These are phyloP conservation scores for Alloplasta piceator DNA, from an alignment of 2,888 invertebrate genomes.

Conservation along the genomic window DNA sequence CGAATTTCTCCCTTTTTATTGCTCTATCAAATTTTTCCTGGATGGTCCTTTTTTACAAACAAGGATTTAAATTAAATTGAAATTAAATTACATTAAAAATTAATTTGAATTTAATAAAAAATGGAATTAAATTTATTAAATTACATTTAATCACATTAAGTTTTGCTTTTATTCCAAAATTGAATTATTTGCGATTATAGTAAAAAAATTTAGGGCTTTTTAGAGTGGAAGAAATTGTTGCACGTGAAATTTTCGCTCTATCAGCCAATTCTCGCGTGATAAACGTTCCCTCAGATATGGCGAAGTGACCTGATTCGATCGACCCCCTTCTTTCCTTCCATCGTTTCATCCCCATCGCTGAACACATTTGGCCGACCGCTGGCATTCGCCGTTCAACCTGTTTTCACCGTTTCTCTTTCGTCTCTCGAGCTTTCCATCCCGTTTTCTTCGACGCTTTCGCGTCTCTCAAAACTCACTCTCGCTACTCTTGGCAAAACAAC, in stretches of 20 bases:
- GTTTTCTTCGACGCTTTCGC: constrained; percentile 7
- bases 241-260: constrained; percentile 48
- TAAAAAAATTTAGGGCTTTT: neutral
- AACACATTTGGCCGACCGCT: no score
- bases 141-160: neutral
- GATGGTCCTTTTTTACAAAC: neutral
- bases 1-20: neutral
- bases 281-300: constrained; percentile 38
- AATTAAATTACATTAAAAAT: neutral
- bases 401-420: constrained; percentile 11
- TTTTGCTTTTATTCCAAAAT: neutral
- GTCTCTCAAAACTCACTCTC: constrained; percentile 35
- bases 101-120: neutral
- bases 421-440: constrained; percentile 16
- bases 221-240: constrained; percentile 52
- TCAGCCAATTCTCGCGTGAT: constrained; percentile 47
- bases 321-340: constrained; percentile 19
- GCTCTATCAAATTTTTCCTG: neutral
- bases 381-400: no score
- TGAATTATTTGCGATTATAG: neutral
- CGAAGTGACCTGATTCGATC: constrained; percentile 60
- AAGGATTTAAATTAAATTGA: neutral
- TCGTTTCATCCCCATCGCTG: no score
- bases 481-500: constrained; percentile 49
- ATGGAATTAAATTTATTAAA: neutral